phyloP scores from a whole-genome alignment of 2,797 vertebrate genomes.

The Phoeniculus purpureus region DNA sequence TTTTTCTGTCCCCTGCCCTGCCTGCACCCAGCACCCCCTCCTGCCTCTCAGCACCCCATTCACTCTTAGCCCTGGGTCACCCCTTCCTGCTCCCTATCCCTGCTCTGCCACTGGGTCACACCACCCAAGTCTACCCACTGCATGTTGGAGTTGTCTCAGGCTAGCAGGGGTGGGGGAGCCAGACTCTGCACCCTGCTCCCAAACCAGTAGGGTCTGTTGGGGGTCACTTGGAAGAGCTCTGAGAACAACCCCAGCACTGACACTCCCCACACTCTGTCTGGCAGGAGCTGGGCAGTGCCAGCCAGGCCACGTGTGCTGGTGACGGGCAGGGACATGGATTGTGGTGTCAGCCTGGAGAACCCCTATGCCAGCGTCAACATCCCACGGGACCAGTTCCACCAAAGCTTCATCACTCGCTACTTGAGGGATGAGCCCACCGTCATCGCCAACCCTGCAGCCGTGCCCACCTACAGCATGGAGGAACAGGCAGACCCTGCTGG shows the following conservation, averaged over 20 bases:
- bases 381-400: constrained; percentile 83
- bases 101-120: background rate
- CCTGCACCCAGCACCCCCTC: background rate
- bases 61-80: background rate
- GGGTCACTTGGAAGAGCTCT: fast-evolving
- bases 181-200: background rate
- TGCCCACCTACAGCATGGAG: background rate
- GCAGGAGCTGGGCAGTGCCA: background rate
- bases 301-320: background rate
- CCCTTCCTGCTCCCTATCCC: background rate
- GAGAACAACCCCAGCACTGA: background rate
- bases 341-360: constrained; percentile 79
- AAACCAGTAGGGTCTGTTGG: fast-evolving
- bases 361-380: constrained; percentile 85
- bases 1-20: background rate
- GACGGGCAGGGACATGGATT: constrained; percentile 65
- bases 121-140: fast-evolving
- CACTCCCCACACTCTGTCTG: background rate
- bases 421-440: constrained; percentile 71
- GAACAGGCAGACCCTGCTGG: background rate
- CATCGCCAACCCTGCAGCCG: constrained; percentile 76
- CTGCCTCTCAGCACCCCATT: background rate
- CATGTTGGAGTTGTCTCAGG: background rate
- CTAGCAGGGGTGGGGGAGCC: background rate
- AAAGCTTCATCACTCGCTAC: constrained; percentile 68